Evolutionary conservation across 2,888 invertebrate genomes (phyloP), one percentile per base, ranked within the genome.

Genomic region (Sinhomidia bicolor): DNA sequence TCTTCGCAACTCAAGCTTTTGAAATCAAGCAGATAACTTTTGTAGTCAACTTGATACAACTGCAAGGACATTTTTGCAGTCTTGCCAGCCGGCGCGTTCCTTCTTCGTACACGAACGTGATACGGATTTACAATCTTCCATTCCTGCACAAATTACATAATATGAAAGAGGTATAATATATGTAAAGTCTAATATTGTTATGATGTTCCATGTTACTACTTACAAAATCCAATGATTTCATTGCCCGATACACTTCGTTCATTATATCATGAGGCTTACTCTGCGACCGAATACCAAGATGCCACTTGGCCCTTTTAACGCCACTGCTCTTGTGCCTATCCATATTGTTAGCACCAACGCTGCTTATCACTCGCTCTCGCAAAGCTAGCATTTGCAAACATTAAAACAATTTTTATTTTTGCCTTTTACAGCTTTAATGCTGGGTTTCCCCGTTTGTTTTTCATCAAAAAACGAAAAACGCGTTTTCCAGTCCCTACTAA

Each of bases 261-360:
- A 99, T 99, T 83, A 99, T 99, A 94, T 99, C 99, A 93, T 98
- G 98, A 0, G 99, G 99, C 93, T 99, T 98, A 93, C 99, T 99
- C 94, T 99, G 99, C 5, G 99, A 99, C 84, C 99, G 95, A 93
- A 99, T 99, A 85, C 99, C 99, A 92, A 99, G 94, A 95, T 99
- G 99, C 99, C 99, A 99, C 93, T 99, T 99, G 7, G 99, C 99
- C 90, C 98, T 95, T 94, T 99, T 99, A 6, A 98, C 96, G 76
- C 97, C 97, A 60, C 96, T 96, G 88, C 94, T 91, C 84, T 91
- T 90, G 85, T 92, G 92, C 29, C 91, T 86, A 57, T 92, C 92
- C 29, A 89, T 80, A 26, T 88, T 89, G 79, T 83, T 90, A 36
- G 89, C 86, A 60, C 79, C 85, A 62, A 82, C 89, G 65, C 82